A percentile compares a stretch with the other conserved stretches of the same genome.
These are phyloP conservation scores for Diglossa cyanea DNA, from an alignment of 2,797 vertebrate species.

Conservation along the genomic window DNA sequence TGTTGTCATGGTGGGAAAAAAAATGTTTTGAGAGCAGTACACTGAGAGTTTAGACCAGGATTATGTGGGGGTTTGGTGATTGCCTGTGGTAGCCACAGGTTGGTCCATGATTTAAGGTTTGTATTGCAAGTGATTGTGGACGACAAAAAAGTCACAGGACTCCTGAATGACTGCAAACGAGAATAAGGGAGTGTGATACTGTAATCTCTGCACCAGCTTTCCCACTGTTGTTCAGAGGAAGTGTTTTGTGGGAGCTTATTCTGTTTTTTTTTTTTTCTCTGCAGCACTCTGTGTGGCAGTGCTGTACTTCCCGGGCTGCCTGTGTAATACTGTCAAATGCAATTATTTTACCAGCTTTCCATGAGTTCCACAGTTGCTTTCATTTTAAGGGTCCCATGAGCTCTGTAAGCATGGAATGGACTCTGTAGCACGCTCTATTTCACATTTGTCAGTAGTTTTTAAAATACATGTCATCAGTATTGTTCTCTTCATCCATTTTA, in stretches of 20 bases:
- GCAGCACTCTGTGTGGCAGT: background rate
- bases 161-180: background rate
- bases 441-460: background rate
- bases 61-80: background rate
- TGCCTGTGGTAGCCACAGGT: background rate
- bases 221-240: background rate
- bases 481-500: background rate
- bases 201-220: constrained; percentile 24
- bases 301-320: background rate
- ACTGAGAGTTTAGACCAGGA: background rate
- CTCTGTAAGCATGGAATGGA: background rate
- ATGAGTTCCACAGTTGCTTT: background rate
- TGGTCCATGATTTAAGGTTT: background rate
- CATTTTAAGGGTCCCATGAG: background rate
- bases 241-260: background rate
- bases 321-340: background rate
- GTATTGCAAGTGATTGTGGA: background rate
- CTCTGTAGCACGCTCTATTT: background rate
- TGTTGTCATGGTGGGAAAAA: background rate
- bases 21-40: background rate
- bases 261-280: background rate
- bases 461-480: background rate
- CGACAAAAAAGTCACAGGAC: background rate
- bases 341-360: background rate
- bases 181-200: background rate